Conservation (phyloP, 2,797 vertebrate genomes). For the Pachyuromys duprasi region DNA sequence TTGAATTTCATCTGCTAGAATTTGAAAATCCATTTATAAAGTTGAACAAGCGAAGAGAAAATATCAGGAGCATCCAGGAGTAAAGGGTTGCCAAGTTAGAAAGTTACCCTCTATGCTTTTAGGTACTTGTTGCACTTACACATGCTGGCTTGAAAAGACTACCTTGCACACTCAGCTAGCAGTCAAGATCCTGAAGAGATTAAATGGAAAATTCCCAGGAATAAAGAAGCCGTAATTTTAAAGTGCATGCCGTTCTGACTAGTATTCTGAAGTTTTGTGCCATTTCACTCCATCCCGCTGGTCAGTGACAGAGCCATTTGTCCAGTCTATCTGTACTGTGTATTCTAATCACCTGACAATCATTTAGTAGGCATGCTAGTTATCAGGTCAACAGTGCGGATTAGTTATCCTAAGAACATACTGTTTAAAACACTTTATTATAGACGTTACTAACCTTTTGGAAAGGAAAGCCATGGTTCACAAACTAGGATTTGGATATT, state of each 20-base stretch:
- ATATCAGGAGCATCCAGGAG: not conserved
- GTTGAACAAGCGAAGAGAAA: conserved; percentile 15
- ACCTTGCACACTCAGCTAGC: not conserved
- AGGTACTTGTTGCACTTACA: not conserved
- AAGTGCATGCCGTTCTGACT: not conserved
- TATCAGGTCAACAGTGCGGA: not conserved
- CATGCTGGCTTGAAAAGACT: not conserved
- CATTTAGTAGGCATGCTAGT: too few species aligned
- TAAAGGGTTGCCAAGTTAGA: not conserved
- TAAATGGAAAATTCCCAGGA: not conserved
- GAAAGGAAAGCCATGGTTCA: not conserved
- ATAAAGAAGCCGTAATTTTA: not conserved
- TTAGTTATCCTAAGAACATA: not conserved
- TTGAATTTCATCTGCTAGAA: not conserved
- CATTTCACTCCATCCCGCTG: not conserved
- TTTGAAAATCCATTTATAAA: conserved; percentile 22
- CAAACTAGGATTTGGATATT: not conserved
- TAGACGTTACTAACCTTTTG: too few species aligned
- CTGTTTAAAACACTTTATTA: not conserved
- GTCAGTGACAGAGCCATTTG: not conserved
- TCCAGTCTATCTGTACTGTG: not conserved
- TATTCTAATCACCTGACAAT: not conserved
- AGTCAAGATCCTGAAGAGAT: not conserved
- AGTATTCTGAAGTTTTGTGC: not conserved
- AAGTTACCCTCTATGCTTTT: not conserved